Conservation (phyloP, 1,140 invertebrate genomes). For the Polypedilum pembai region DNA sequence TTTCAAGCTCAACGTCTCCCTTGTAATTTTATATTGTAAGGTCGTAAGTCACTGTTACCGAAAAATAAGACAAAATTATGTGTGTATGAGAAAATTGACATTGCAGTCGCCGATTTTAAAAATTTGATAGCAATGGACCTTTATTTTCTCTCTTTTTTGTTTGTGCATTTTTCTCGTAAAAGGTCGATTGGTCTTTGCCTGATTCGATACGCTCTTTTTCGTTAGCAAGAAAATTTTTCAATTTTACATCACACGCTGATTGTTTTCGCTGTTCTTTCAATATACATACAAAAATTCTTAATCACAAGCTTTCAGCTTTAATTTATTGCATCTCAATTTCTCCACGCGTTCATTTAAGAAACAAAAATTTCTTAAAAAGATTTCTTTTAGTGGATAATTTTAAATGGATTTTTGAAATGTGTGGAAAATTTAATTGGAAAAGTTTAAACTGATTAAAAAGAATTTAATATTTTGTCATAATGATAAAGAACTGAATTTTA, state of each 20-base stretch:
- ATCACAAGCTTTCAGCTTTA: conserved; percentile 15
- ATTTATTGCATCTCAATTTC: conserved; percentile 18
- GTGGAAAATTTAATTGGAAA: background rate
- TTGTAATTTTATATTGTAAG: background rate
- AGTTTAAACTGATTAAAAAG: no score
- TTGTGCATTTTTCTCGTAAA: background rate
- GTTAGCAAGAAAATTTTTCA: background rate
- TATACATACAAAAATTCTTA: background rate
- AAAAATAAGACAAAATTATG: background rate
- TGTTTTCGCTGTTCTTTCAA: background rate
- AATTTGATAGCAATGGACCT: conserved; percentile 9
- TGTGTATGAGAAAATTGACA: background rate
- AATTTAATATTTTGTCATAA: no score
- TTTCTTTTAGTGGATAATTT: background rate
- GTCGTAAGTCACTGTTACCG: background rate
- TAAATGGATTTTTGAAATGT: background rate
- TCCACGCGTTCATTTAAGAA: background rate
- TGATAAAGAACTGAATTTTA: no score
- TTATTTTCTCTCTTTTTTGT: background rate
- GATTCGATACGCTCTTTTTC: background rate
- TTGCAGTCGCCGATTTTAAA: background rate
- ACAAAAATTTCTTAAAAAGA: background rate
- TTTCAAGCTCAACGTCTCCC: background rate
- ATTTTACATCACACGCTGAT: background rate
- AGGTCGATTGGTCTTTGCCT: background rate